These are phyloP conservation scores for Petrolisthes manimaculis DNA, from an alignment of 2,888 invertebrate genomes.

Conservation along the genomic window DNA sequence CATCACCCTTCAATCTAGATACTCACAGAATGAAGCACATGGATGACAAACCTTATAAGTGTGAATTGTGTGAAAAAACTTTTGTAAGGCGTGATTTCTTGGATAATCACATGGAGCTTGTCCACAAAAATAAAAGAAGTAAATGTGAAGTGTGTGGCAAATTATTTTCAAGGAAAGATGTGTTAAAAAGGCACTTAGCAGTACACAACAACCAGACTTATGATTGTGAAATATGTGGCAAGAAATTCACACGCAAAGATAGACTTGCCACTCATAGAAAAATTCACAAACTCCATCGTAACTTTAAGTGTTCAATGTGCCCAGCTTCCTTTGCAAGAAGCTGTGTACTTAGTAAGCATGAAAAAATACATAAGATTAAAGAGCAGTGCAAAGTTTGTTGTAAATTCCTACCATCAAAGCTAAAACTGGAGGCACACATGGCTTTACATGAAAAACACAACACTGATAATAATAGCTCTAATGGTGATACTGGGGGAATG, in stretches of 20 bases:
- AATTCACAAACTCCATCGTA: slow-evolving; percentile 40
- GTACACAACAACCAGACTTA: slow-evolving; percentile 59
- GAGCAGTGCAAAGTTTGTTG: slow-evolving; percentile 63
- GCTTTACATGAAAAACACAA: slow-evolving; percentile 53
- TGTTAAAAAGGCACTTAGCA: slow-evolving; percentile 59
- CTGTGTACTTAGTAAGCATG: slow-evolving; percentile 54
- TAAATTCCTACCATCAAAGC: slow-evolving; percentile 58
- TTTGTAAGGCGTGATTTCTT: slow-evolving; percentile 59
- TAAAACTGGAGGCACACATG: slow-evolving; percentile 56
- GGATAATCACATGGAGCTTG: slow-evolving; percentile 56
- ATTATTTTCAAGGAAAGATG: slow-evolving; percentile 61
- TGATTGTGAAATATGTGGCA: slow-evolving; percentile 60
- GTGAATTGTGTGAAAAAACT: slow-evolving; percentile 60
- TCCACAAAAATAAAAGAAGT: slow-evolving; percentile 63
- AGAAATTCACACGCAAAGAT: slow-evolving; percentile 61
- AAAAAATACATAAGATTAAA: slow-evolving; percentile 54
- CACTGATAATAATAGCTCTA: slow-evolving; percentile 26
- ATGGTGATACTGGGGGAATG: slow-evolving; percentile 29
- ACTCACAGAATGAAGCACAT: slow-evolving; percentile 56
- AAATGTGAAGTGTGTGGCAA: slow-evolving; percentile 64
- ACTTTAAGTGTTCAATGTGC: slow-evolving; percentile 55
- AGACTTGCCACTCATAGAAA: slow-evolving; percentile 52
- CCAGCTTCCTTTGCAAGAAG: slow-evolving; percentile 49
- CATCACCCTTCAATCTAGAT: slow-evolving; percentile 58
- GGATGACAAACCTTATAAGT: slow-evolving; percentile 61